Evolutionary conservation across 2,113 vertebrate genomes (phyloP).

Genomic region (Accipiter virgatus): DNA sequence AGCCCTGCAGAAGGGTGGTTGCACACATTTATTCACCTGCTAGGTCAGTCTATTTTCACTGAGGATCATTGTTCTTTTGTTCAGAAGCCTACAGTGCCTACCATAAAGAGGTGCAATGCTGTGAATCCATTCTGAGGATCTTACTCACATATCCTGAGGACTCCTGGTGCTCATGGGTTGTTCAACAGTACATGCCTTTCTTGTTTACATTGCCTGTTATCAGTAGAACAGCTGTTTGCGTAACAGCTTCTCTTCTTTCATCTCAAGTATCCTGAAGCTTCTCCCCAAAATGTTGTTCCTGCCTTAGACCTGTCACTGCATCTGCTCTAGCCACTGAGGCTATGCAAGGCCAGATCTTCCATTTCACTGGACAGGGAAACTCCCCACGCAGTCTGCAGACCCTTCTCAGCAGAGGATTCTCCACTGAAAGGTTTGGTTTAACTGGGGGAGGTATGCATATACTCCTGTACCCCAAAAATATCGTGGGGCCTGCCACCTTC

Average conservation of each 20-base stretch:
- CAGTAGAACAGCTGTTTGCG: background rate
- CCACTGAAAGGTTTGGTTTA: background rate
- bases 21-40: background rate
- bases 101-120: background rate
- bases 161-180: background rate
- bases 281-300: background rate
- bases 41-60: background rate
- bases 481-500: background rate
- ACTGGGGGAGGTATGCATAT: background rate
- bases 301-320: background rate
- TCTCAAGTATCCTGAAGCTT: background rate
- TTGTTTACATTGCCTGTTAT: slow-evolving; percentile 18
- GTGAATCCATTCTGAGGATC: background rate
- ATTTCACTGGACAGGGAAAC: background rate
- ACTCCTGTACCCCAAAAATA: background rate
- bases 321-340: background rate
- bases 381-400: background rate
- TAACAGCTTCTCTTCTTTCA: background rate
- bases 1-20: background rate
- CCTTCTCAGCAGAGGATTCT: background rate
- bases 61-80: background rate
- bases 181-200: background rate
- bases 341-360: background rate
- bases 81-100: background rate
- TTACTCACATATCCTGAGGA: background rate